A percentile compares a stretch with the other conserved stretches of the same genome.
phyloP scores from a whole-genome alignment of 2,113 vertebrate genomes.

The Lanius ludovicianus region DNA sequence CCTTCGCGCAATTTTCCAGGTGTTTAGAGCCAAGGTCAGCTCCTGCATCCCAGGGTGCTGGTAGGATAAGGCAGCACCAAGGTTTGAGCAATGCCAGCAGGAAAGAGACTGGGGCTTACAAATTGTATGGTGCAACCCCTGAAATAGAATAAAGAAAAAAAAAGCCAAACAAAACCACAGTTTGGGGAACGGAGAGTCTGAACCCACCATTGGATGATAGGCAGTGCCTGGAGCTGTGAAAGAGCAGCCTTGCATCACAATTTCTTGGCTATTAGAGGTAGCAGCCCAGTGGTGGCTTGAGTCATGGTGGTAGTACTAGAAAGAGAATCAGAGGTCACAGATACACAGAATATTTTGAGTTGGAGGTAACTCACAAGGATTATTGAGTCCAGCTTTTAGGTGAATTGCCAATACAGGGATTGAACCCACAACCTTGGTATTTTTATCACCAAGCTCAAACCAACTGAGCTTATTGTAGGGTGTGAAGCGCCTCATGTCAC shows the following conservation, averaged over 20 bases:
- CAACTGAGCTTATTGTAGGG: neutral
- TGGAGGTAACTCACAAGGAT: neutral
- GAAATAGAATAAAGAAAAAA: neutral
- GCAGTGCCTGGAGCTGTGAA: neutral
- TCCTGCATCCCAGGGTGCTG: neutral
- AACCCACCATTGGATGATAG: neutral
- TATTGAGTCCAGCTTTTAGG: too few relatives aligned
- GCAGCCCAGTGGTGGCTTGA: accelerated
- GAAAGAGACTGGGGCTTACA: neutral
- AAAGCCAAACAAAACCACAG: too few relatives aligned
- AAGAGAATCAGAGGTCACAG: neutral
- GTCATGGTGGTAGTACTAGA: neutral
- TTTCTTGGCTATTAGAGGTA: neutral
- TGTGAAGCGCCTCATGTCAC: neutral
- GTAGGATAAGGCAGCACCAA: neutral
- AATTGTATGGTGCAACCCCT: neutral
- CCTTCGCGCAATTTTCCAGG: neutral
- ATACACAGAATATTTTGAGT: neutral
- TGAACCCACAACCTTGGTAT: neutral
- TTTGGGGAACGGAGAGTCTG: neutral
- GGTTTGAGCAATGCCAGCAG: neutral
- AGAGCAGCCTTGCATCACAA: neutral
- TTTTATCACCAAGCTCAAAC: neutral
- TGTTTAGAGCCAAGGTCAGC: accelerated
- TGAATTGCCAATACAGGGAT: too few relatives aligned